A percentile compares a stretch with the other conserved stretches of the same genome.
These are phyloP conservation scores for Drosophila peninsularis DNA, from an alignment of 2,888 invertebrate genomes.

Conservation along the genomic window DNA sequence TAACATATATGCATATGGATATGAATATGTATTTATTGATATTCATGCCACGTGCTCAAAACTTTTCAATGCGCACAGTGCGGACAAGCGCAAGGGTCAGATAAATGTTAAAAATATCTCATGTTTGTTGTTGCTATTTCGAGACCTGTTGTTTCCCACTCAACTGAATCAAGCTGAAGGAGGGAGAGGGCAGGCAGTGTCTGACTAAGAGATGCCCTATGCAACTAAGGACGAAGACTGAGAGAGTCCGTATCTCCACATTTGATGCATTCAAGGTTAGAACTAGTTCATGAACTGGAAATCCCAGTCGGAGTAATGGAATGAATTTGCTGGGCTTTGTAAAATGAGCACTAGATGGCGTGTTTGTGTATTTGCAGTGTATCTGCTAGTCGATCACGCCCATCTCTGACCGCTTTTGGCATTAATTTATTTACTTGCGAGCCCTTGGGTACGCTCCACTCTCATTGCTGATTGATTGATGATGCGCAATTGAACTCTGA, in stretches of 20 bases:
- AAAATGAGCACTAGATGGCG: too few relatives aligned
- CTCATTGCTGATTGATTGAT: conserved; percentile 62
- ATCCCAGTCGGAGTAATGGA: too few relatives aligned
- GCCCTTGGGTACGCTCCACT: conserved; percentile 44
- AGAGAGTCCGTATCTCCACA: too few relatives aligned
- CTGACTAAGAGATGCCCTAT: too few relatives aligned
- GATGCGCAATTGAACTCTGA: conserved; percentile 24
- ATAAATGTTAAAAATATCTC: background rate
- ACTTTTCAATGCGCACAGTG: background rate
- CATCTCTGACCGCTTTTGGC: conserved; percentile 30
- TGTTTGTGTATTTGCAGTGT: background rate
- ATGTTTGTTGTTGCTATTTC: background rate
- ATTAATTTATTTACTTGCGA: conserved; percentile 61
- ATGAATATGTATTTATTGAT: conserved; percentile 21
- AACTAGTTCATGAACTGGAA: too few relatives aligned
- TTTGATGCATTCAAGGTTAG: too few relatives aligned
- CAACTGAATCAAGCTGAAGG: too few relatives aligned
- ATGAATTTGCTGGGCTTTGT: too few relatives aligned
- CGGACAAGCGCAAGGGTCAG: conserved; percentile 6
- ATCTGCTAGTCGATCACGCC: background rate
- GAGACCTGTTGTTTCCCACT: background rate
- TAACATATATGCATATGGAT: background rate
- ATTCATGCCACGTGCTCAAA: conserved; percentile 29
- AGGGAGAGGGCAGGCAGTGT: too few relatives aligned
- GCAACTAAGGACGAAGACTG: too few relatives aligned